A percentile compares a stretch with the other conserved stretches of the same genome.
Conservation (phyloP, 2,888 invertebrate species). For the Nemurella pictetii region DNA sequence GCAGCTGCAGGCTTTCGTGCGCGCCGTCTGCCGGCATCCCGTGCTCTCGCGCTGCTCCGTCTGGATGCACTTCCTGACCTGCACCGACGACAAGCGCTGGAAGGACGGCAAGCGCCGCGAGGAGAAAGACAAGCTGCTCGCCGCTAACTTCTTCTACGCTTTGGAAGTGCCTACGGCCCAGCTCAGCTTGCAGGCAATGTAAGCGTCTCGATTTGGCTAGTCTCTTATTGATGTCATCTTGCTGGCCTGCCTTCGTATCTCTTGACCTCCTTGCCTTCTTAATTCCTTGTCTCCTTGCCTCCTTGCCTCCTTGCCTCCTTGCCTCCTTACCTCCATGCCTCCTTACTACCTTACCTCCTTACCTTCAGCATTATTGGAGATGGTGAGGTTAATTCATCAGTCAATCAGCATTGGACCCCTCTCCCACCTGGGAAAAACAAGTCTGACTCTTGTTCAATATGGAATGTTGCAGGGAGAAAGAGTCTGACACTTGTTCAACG, state of each 20-base stretch:
- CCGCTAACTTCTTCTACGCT: slow-evolving; percentile 88
- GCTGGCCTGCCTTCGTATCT: too few species aligned
- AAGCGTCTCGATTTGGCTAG: slow-evolving; percentile 46
- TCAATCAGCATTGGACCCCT: too few species aligned
- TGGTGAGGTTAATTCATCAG: too few species aligned
- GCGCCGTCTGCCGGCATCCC: slow-evolving; percentile 96
- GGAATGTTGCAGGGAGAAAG: slow-evolving; percentile 64
- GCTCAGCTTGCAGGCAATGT: slow-evolving; percentile 58
- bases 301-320: too few species aligned
- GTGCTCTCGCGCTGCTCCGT: slow-evolving; percentile 89
- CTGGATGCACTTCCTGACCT: slow-evolving; percentile 96
- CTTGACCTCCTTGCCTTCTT: too few species aligned
- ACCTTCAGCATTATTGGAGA: too few species aligned
- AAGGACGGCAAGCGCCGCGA: slow-evolving; percentile 94
- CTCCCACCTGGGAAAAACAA: too few species aligned
- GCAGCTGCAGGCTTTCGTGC: slow-evolving; percentile 93
- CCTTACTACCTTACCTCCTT: too few species aligned
- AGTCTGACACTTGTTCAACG: slow-evolving; percentile 79
- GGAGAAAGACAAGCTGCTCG: slow-evolving; percentile 89
- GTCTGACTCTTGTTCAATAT: too few species aligned
- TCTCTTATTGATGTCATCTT: background rate
- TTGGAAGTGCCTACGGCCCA: slow-evolving; percentile 82
- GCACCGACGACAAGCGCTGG: slow-evolving; percentile 97
- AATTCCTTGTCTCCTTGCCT: too few species aligned
- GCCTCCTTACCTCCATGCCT: too few species aligned